phyloP scores from a whole-genome alignment of 2,797 vertebrate species.

The Parambassis ranga region DNA sequence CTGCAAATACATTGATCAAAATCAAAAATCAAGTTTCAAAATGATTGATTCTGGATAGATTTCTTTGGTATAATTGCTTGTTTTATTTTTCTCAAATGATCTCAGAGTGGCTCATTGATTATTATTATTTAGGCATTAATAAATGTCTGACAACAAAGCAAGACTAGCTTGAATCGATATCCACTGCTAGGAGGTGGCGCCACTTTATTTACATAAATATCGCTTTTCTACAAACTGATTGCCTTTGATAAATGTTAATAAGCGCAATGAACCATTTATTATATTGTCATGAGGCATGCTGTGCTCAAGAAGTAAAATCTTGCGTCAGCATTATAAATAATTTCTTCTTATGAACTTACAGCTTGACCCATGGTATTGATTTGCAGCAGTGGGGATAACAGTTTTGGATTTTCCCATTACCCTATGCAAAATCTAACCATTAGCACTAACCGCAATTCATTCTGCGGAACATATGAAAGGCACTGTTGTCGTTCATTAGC shows the following conservation, averaged over 20 bases:
- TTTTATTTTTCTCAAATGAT: too few relatives aligned
- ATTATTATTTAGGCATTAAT: too few relatives aligned
- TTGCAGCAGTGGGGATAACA: conserved; percentile 33
- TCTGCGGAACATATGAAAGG: conserved; percentile 68
- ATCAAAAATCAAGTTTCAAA: too few relatives aligned
- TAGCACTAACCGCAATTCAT: conserved; percentile 62
- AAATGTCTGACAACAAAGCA: neutral
- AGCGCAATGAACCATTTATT: conserved; percentile 9
- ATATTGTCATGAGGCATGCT: neutral
- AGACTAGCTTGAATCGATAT: neutral
- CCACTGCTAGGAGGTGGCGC: neutral
- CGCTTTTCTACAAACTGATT: conserved; percentile 16
- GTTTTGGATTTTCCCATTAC: conserved; percentile 45
- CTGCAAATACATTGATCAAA: too few relatives aligned
- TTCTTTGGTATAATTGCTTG: too few relatives aligned
- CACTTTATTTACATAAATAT: conserved; percentile 14
- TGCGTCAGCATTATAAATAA: conserved; percentile 37
- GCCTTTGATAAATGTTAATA: conserved; percentile 28
- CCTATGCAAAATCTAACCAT: conserved; percentile 61
- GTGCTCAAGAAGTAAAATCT: conserved; percentile 8
- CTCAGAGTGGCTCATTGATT: too few relatives aligned
- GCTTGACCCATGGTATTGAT: conserved; percentile 21
- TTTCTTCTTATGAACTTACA: conserved; percentile 22
- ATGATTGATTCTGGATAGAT: too few relatives aligned
- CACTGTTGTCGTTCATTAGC: conserved; percentile 61